phyloP scores from a whole-genome alignment of 1,140 invertebrate genomes.

The Phymorhynchus buccinoides region DNA sequence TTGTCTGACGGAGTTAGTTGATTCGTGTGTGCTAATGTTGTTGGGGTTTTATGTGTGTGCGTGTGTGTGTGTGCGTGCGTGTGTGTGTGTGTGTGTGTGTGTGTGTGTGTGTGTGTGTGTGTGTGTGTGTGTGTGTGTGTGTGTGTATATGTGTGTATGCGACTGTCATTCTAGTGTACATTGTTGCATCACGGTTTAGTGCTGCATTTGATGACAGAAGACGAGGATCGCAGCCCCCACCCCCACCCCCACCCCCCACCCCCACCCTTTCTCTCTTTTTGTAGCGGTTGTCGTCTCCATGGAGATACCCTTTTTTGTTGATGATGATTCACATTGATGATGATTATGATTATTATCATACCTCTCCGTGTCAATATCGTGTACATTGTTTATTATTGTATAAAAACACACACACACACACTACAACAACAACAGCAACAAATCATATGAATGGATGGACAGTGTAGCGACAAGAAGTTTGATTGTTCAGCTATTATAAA shows the following conservation, averaged over 20 bases:
- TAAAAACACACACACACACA: no score
- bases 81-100: no score
- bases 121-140: no score
- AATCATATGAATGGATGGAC: conserved; percentile 18
- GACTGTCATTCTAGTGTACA: not conserved
- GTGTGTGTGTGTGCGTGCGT: no score
- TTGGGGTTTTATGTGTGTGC: no score
- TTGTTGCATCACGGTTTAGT: not conserved
- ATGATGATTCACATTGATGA: not conserved
- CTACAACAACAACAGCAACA: not conserved
- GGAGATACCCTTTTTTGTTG: not conserved
- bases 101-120: no score
- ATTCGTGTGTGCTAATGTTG: no score
- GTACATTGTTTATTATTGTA: conserved; percentile 15
- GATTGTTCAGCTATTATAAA: conserved; percentile 15
- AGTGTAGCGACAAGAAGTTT: not conserved
- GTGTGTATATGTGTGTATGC: not conserved
- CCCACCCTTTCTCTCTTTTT: no score
- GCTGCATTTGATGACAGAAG: not conserved
- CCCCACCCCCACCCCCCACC: not conserved
- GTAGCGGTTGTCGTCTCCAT: not conserved
- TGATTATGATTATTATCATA: no score
- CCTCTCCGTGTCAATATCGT: not conserved
- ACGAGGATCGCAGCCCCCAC: not conserved
- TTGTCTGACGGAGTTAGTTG: not conserved